Base-by-base conservation (phyloP, 1,140 invertebrate genomes). In the Bradynema listronoti region DNA sequence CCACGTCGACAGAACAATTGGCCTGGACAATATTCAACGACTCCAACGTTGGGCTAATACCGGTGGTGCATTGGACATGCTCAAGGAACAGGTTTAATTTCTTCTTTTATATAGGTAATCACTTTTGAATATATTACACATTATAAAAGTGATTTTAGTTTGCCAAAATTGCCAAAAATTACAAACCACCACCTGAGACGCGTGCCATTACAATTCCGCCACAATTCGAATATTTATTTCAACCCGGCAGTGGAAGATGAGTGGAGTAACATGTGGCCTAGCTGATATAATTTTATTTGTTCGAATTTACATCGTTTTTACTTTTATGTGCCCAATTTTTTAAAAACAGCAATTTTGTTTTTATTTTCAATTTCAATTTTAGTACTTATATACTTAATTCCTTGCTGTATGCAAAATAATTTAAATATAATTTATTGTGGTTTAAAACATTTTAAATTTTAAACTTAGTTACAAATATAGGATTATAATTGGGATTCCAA, bases 1-100 rank as follows among this genome's bases (percentile, higher is more conserved):
- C 9, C 74, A 77, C 57, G 75, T 77, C 16, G 74, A 77, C 56
- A 57, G 74, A 33, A 74, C 74, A 14, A 69, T 77, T 36, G 74
- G 74, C 22, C 58, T 77, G 22, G 74, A 77, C 46, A 77, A 77
- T 53, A 52, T 77, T 9, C 75, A 77, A 53, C 52, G 74, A 43
- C 41, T 77, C 11, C 74, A 77, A 52, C 36, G 74, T 19, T 78
- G 75, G 75, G 75, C 75, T 32, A 77, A 77, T 54, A 77, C 74
- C 33, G 74, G 73, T 27, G 75, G 75, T 16, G 75, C 75, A 16
- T 56, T 77, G 43, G 74, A 77, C 46, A 45, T 76, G 34, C 52
- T 77, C 19, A 78, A 77, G 49, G 75, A 77, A 61, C 72, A 77
- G 61, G 73, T 78, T 9, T 22, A 22, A 47, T 9, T 42, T 4